These are phyloP conservation scores for Hycleus cichorii DNA, from an alignment of 1,140 invertebrate species.

Conservation along the genomic window DNA sequence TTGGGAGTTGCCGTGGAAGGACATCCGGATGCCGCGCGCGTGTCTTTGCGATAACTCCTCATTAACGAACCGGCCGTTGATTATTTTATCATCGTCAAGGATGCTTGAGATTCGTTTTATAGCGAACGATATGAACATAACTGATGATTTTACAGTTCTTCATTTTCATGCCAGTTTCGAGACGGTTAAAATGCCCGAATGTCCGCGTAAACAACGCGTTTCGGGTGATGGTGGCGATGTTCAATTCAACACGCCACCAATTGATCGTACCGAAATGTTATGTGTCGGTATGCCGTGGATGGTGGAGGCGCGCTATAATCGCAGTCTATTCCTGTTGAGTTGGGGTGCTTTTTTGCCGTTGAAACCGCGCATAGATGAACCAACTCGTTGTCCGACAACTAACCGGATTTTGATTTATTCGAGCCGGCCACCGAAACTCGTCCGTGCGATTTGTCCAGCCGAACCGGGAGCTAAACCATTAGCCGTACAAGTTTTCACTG, in stretches of 20 bases:
- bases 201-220: slow-evolving; percentile 55
- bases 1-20: slow-evolving; percentile 58
- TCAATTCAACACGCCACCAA: slow-evolving; percentile 52
- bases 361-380: slow-evolving; percentile 47
- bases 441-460: slow-evolving; percentile 66
- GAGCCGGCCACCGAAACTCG: slow-evolving; percentile 53
- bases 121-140: slow-evolving; percentile 55
- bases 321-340: slow-evolving; percentile 64
- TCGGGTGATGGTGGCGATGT: slow-evolving; percentile 55
- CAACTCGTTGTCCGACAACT: slow-evolving; percentile 52
- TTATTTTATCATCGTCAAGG: slow-evolving; percentile 55
- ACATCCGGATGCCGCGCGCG: slow-evolving; percentile 53
- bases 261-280: slow-evolving; percentile 53
- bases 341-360: slow-evolving; percentile 57
- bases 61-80: slow-evolving; percentile 46
- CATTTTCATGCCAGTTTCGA: slow-evolving; percentile 63
- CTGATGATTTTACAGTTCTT: slow-evolving; percentile 61
- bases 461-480: slow-evolving; percentile 56
- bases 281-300: slow-evolving; percentile 69
- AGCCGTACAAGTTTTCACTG: slow-evolving; percentile 65
- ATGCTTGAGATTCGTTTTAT: slow-evolving; percentile 56
- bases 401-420: slow-evolving; percentile 58
- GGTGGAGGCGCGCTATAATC: slow-evolving; percentile 63
- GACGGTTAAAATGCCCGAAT: slow-evolving; percentile 55
- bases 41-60: slow-evolving; percentile 66